Conservation (phyloP, 2,888 invertebrate species). For the Pristionchus mayeri region DNA sequence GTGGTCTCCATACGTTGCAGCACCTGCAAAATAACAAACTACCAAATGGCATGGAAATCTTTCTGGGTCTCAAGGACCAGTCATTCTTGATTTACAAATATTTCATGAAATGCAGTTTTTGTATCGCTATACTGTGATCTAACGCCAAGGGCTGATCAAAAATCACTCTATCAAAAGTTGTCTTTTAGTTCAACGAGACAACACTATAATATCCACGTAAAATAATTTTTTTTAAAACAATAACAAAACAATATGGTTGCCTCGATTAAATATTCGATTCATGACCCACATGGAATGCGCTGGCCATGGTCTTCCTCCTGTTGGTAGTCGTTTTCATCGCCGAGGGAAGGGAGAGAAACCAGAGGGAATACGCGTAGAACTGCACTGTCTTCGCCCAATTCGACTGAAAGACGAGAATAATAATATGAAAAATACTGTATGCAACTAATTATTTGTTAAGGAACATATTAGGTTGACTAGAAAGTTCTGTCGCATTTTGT, state of each 20-base stretch:
- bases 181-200: no score
- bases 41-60: no score
- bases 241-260: not conserved
- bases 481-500: no score
- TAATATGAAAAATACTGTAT: no score
- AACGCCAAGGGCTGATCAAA: not conserved
- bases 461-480: no score
- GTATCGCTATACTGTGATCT: no score
- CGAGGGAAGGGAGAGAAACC: slow-evolving; percentile 95
- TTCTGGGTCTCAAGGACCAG: no score
- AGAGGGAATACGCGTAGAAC: slow-evolving; percentile 83
- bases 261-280: not conserved
- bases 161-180: not conserved
- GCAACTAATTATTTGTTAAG: no score
- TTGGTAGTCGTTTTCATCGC: slow-evolving; percentile 81
- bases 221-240: not conserved
- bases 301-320: slow-evolving; percentile 83
- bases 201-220: no score
- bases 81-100: no score
- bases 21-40: slow-evolving; percentile 77
- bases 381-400: slow-evolving; percentile 76
- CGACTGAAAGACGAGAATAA: slow-evolving; percentile 52
- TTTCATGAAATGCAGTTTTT: not conserved
- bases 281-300: slow-evolving; percentile 77
- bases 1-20: slow-evolving; percentile 90